Percentiles rank a stretch among this genome's conserved stretches.
These are phyloP conservation scores for Drosophila pandora DNA, from an alignment of 1,140 invertebrate genomes.

Conservation along the genomic window DNA sequence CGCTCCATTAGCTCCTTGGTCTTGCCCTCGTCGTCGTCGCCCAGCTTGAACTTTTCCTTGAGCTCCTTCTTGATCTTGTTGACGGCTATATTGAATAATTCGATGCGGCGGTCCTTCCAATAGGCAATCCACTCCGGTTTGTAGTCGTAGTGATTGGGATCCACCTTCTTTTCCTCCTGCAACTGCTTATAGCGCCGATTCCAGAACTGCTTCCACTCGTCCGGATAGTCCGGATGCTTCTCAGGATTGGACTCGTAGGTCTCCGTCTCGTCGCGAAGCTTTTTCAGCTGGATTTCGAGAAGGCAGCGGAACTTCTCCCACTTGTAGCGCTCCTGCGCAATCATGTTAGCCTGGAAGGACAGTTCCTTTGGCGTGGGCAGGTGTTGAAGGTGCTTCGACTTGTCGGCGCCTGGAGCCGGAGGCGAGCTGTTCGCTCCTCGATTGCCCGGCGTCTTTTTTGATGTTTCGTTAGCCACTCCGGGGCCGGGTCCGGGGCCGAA, in stretches of 20 bases:
- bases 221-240: conserved; percentile 92
- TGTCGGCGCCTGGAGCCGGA: not conserved
- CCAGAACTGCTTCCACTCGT: conserved; percentile 95
- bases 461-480: conserved; percentile 31
- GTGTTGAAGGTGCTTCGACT: conserved; percentile 12
- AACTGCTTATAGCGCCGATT: conserved; percentile 92
- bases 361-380: conserved; percentile 79
- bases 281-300: conserved; percentile 82
- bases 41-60: conserved; percentile 85
- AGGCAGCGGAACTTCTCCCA: conserved; percentile 85
- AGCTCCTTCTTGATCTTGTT: conserved; percentile 84
- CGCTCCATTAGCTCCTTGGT: conserved; percentile 73
- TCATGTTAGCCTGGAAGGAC: conserved; percentile 70
- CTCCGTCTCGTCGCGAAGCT: conserved; percentile 86
- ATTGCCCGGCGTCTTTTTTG: conserved; percentile 42
- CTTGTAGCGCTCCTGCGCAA: conserved; percentile 85
- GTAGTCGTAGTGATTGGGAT: conserved; percentile 91
- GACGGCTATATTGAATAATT: conserved; percentile 87
- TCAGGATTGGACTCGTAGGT: conserved; percentile 93
- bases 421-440: conserved; percentile 64
- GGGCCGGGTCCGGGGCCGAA: conserved; percentile 9
- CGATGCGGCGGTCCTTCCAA: conserved; percentile 92
- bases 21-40: conserved; percentile 78
- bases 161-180: conserved; percentile 89
- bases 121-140: conserved; percentile 94